Evolutionary conservation across 2,113 vertebrate species (phyloP), one percentile per base, ranked within the genome.

Genomic region (Sylvietta virens): DNA sequence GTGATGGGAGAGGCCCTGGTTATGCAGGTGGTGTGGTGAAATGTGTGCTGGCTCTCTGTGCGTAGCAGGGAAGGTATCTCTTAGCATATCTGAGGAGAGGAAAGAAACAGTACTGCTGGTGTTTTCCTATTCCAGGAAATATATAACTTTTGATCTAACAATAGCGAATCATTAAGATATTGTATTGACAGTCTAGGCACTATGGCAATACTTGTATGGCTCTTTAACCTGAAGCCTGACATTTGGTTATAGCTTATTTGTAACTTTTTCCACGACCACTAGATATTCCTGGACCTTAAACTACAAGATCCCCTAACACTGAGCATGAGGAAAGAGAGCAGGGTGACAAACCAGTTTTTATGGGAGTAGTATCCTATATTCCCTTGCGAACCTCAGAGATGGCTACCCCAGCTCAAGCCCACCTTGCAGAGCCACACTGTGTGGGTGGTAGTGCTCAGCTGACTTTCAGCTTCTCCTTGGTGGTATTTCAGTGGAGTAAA

Each of bases 321-420:
- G 76, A 60, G 50, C 27, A 2, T 15, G 44, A 78, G 66, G 45
- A 77, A 45, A 27, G 33, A 76, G n/a, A 8, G 22, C 35, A 87
- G 40, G 15, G 15, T 45, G 70, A 61, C 7, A 30, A 20, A 13
- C 5, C 7, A 9, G 10, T 50, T 71, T 71, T 71, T 31, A 11
- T 12, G 24, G 54, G 65, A 64, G 24, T 24, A 64, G 53, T 92
- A 53, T 53, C 45, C n/a, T 27, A 3, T 16, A 30, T 60, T 87
- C n/a, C 70, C 23, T 60, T 33, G 3, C 0, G 0, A 81, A 48
- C 35, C 66, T 86, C 2, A 0, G 62, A 18, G 66, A 11, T 0
- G 4, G 44, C 44, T 72, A 42, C 26, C 17, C 14, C 30, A 30
- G 37, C 66, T 62, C 35, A 50, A 50, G 50, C 45, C 48, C 42